Evolutionary conservation across 2,888 invertebrate genomes (phyloP).

Genomic region (Homarus gammarus): DNA sequence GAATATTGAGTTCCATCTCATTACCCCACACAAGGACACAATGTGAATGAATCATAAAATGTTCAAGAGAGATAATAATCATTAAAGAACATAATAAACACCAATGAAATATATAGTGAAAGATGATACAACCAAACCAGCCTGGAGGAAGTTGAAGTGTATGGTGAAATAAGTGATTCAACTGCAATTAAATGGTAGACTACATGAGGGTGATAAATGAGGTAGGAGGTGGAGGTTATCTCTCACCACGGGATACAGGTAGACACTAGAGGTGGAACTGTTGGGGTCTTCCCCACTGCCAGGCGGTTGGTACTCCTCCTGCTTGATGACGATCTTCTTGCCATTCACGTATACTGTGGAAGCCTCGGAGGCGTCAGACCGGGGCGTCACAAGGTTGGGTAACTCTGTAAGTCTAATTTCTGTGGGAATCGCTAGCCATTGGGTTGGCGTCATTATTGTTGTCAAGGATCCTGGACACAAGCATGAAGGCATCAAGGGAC

Average conservation of each 20-base stretch:
- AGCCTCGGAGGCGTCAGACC: not conserved
- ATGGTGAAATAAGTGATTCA: too few relatives aligned
- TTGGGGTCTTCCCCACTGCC: not conserved
- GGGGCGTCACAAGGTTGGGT: not conserved
- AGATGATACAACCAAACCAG: too few relatives aligned
- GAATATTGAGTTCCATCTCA: too few relatives aligned
- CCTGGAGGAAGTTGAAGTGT: too few relatives aligned
- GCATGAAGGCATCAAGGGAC: not conserved
- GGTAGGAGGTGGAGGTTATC: too few relatives aligned
- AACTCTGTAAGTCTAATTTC: constrained; percentile 38
- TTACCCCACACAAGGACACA: too few relatives aligned
- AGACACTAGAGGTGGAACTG: not conserved
- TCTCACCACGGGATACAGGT: constrained; percentile 32
- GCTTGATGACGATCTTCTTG: constrained; percentile 33
- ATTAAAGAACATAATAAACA: too few relatives aligned
- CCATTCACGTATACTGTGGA: constrained; percentile 15
- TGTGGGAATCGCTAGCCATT: constrained; percentile 49
- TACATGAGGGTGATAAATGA: too few relatives aligned
- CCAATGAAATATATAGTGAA: too few relatives aligned
- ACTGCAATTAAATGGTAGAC: too few relatives aligned
- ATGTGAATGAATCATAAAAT: too few relatives aligned
- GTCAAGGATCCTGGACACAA: constrained; percentile 13
- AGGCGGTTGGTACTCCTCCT: not conserved
- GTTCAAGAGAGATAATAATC: too few relatives aligned
- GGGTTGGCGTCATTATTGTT: constrained; percentile 57